Conservation (phyloP, 2,797 vertebrate genomes). For the Hirundo rustica region DNA sequence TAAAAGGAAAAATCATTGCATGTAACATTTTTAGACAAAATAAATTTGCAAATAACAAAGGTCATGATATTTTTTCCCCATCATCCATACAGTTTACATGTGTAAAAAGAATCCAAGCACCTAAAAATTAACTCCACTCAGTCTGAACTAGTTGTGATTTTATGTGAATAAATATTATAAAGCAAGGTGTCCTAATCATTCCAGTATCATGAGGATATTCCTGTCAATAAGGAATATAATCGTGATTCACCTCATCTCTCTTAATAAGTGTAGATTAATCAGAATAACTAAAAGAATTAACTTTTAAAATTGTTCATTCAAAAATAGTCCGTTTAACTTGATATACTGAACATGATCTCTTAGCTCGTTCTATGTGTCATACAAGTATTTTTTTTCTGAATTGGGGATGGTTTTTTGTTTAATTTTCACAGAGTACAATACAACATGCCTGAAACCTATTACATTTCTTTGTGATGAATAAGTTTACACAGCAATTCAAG, state of each 20-base stretch:
- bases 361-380: background rate
- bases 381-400: rapidly evolving
- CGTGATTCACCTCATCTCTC: background rate
- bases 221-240: background rate
- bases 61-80: background rate
- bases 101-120: background rate
- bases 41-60: background rate
- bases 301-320: background rate
- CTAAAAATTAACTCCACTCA: background rate
- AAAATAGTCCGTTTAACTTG: background rate
- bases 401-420: rapidly evolving
- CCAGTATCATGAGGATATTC: background rate
- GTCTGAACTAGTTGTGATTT: background rate
- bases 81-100: background rate
- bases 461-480: background rate
- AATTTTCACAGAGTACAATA: background rate
- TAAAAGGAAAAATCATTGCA: background rate
- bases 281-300: background rate
- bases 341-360: background rate
- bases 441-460: background rate
- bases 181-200: background rate
- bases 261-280: background rate
- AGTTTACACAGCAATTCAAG: background rate
- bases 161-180: background rate
- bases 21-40: background rate